Conservation (phyloP, 1,140 invertebrate species). For the Agraylea sexmaculata region DNA sequence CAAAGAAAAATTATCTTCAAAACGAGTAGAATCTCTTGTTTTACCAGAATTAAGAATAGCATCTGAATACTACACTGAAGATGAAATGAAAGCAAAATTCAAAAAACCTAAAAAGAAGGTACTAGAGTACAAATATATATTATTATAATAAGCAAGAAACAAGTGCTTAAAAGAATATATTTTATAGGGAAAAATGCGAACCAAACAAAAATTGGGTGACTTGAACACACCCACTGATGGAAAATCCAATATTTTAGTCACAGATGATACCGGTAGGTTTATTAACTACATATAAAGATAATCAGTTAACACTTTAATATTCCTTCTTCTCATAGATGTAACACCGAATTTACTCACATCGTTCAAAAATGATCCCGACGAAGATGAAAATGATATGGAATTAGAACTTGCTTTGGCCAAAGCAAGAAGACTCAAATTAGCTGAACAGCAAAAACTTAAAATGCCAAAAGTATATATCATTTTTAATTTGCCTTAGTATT, state of each 20-base stretch:
- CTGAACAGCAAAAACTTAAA: conserved; percentile 14
- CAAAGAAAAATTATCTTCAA: conserved; percentile 50
- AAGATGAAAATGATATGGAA: conserved; percentile 64
- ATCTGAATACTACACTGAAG: conserved; percentile 78
- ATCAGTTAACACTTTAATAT: too few species aligned
- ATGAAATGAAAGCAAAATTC: conserved; percentile 74
- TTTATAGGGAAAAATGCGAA: conserved; percentile 38
- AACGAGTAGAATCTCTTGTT: conserved; percentile 59
- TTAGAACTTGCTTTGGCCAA: conserved; percentile 41
- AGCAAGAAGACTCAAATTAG: conserved; percentile 28
- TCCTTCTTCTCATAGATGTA: conserved; percentile 32
- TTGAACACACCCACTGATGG: conserved; percentile 30
- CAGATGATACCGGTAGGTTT: conserved; percentile 33
- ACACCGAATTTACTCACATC: conserved; percentile 43
- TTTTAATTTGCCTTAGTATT: conserved; percentile 1
- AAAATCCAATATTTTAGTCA: conserved; percentile 27
- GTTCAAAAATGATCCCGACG: conserved; percentile 59
- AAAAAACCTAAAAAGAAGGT: conserved; percentile 92
- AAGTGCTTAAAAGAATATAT: conserved; percentile 1
- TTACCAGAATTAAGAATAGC: conserved; percentile 59
- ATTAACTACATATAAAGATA: background rate
- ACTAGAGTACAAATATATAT: conserved; percentile 23
- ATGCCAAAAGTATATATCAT: conserved; percentile 26
- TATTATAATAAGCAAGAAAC: background rate
- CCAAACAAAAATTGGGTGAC: conserved; percentile 40